Evolutionary conservation across 2,888 invertebrate species (phyloP), one percentile per base, ranked within the genome.

Genomic region (Dyspetes luteomarginatus): DNA sequence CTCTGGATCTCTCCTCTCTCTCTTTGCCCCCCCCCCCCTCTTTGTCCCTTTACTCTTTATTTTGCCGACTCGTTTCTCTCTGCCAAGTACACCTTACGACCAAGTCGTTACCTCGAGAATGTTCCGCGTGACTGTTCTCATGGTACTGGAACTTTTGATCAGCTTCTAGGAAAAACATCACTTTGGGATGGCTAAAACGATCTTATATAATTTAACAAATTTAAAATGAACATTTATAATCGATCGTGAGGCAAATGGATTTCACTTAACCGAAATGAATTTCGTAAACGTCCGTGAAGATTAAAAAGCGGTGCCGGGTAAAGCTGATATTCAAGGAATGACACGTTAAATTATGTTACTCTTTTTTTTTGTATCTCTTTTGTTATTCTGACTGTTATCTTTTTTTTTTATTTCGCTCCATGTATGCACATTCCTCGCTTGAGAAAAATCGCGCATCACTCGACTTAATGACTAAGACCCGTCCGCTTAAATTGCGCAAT

Each of bases 381-480:
- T 75, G 52, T 68, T 58, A 68, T 77, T 74, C 74, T 71, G 77
- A 73, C 80, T 83, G 41, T 56, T 58, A n/a, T 78, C 67, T 56
- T 78, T 52, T 52, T 56, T 67, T 67, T 50, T 72, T 56, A 28
- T 41, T 56, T 71, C 41, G 26, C 45, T 15, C 56, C 15, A 48
- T 50, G 24, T 12, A 15, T 30, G 12, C 30, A 26, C 19, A 55
- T 62, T 64, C 45, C 9, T 48, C 28, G 9, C 28, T 17, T 12
- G 24, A 73, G 78, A 84, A 84, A 87, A 87, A 85, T 84, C 81
- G 84, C 86, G 67, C 82, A 86, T 88, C 88, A 88, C 85, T 82
- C 82, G 75, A 78, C 78, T 86, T 87, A 88, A 89, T 89, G 87
- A 83, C 85, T 78, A 82, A 84, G 65, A 60, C 50, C 60, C 48